Evolutionary conservation across 1,140 invertebrate species (phyloP).

Genomic region (Neodiprion lecontei): DNA sequence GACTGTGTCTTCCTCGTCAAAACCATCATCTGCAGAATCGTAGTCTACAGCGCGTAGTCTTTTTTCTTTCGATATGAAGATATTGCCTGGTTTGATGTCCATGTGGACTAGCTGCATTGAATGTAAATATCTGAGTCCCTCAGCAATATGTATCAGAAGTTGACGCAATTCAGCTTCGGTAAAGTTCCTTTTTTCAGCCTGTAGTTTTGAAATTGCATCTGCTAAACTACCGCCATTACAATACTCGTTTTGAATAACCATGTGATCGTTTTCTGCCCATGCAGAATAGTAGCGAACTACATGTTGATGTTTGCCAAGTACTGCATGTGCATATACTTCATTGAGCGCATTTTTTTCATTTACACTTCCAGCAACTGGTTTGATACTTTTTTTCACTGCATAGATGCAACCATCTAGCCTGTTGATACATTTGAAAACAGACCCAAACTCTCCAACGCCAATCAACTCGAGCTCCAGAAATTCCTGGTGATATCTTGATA

Average conservation of each 20-base stretch:
- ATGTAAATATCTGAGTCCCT: constrained; percentile 80
- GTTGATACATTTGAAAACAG: constrained; percentile 84
- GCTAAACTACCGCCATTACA: constrained; percentile 83
- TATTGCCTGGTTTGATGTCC: constrained; percentile 88
- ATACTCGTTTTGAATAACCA: constrained; percentile 89
- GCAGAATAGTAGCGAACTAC: constrained; percentile 86
- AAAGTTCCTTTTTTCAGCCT: constrained; percentile 42
- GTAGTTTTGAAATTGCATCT: constrained; percentile 60
- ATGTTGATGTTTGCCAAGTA: constrained; percentile 79
- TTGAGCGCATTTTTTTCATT: constrained; percentile 79
- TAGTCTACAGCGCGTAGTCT: constrained; percentile 47
- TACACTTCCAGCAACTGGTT: constrained; percentile 73
- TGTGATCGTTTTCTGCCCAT: constrained; percentile 86
- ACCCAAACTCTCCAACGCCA: constrained; percentile 80
- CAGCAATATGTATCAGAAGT: constrained; percentile 73
- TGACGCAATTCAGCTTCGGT: constrained; percentile 68
- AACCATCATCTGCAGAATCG: constrained; percentile 70
- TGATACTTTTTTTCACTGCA: constrained; percentile 81
- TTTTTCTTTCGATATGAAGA: constrained; percentile 72
- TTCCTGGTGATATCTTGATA: constrained; percentile 80
- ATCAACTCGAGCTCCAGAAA: constrained; percentile 75
- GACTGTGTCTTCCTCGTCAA: constrained; percentile 71
- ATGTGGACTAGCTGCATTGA: constrained; percentile 82
- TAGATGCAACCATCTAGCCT: constrained; percentile 85
- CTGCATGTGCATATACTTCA: constrained; percentile 87